phyloP scores from a whole-genome alignment of 2,888 invertebrate species.

The Diabrotica balteata region DNA sequence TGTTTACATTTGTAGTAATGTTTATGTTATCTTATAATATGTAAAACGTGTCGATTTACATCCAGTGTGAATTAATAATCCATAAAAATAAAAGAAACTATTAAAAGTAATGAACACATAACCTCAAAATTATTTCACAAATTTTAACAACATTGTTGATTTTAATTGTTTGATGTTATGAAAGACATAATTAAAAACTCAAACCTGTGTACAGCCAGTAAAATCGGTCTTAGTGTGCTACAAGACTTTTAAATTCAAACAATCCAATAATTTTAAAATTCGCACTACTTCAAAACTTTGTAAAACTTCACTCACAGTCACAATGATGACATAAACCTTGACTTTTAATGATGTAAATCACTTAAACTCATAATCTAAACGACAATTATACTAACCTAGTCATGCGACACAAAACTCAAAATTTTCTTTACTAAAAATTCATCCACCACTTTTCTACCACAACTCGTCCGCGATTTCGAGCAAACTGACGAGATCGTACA shows the following conservation, averaged over 20 bases:
- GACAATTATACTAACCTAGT: conserved; percentile 36
- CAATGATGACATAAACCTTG: conserved; percentile 15
- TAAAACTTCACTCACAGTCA: conserved; percentile 1
- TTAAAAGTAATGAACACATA: conserved; percentile 5
- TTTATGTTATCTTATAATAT: too few species aligned
- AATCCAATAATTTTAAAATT: neutral
- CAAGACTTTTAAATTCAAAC: neutral
- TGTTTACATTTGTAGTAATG: too few species aligned
- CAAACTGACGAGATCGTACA: conserved; percentile 33
- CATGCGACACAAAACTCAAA: conserved; percentile 39
- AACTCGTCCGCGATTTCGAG: conserved; percentile 25
- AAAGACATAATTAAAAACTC: neutral
- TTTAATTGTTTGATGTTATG: too few species aligned
- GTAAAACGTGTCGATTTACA: too few species aligned
- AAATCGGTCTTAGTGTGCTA: too few species aligned
- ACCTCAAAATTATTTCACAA: conserved; percentile 4
- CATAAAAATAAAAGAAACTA: neutral
- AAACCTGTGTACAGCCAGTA: neutral
- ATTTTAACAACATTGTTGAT: too few species aligned
- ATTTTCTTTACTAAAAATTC: conserved; percentile 32
- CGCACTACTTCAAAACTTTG: conserved; percentile 9
- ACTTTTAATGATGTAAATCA: neutral
- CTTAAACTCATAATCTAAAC: neutral
- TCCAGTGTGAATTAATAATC: too few species aligned
- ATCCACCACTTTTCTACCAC: conserved; percentile 27